Conservation (phyloP, 2,888 invertebrate genomes). For the Reticulitermes lucifugus region DNA sequence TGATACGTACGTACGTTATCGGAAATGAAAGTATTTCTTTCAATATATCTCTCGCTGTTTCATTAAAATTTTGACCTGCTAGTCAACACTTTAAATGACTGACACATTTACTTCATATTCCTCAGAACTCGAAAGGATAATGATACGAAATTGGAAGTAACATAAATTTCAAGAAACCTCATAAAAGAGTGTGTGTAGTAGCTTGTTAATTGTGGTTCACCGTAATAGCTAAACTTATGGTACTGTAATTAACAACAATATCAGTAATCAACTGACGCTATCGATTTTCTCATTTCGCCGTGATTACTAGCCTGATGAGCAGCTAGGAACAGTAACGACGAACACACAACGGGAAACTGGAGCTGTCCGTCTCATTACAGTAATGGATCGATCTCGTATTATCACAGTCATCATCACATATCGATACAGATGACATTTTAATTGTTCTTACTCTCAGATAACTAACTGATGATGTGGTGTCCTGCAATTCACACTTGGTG, state of each 20-base stretch:
- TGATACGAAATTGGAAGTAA: too few relatives aligned
- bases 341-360: neutral
- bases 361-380: neutral
- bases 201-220: neutral
- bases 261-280: neutral
- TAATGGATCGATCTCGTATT: neutral
- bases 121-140: neutral
- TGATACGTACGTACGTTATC: too few relatives aligned
- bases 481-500: neutral
- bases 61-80: too few relatives aligned
- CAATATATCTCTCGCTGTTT: too few relatives aligned
- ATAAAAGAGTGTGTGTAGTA: too few relatives aligned
- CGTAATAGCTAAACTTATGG: neutral
- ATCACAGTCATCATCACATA: neutral
- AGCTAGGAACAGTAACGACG: neutral
- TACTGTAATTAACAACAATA: slow-evolving; percentile 1
- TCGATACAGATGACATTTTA: neutral
- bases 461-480: neutral
- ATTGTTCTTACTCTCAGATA: neutral
- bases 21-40: too few relatives aligned
- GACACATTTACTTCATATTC: neutral
- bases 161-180: too few relatives aligned
- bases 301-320: neutral
- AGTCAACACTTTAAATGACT: too few relatives aligned
- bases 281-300: neutral